phyloP scores from a whole-genome alignment of 2,888 invertebrate species.

The Epirrhoe tristata region DNA sequence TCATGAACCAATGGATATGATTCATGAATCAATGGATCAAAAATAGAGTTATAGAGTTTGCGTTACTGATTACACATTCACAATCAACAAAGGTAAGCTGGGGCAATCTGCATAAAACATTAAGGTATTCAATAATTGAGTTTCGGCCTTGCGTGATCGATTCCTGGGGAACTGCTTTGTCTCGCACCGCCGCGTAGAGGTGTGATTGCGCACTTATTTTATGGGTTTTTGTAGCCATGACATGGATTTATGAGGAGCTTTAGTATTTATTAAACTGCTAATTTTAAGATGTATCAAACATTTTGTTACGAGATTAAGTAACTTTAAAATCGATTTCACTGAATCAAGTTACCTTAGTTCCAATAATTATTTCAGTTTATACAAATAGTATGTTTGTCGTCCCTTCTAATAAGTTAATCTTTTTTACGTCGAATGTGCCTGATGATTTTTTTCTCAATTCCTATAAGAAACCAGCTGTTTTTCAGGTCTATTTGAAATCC shows the following conservation, averaged over 20 bases:
- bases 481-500: not conserved
- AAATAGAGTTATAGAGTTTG: too few relatives aligned
- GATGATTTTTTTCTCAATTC: not conserved
- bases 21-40: too few relatives aligned
- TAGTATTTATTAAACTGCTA: not conserved
- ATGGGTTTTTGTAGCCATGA: conserved; percentile 41
- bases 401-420: too few relatives aligned
- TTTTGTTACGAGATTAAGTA: not conserved
- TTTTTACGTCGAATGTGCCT: too few relatives aligned
- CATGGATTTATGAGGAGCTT: conserved; percentile 11
- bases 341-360: too few relatives aligned
- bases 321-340: too few relatives aligned
- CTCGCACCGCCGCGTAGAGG: conserved; percentile 49
- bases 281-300: not conserved
- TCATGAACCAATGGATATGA: too few relatives aligned
- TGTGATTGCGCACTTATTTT: conserved; percentile 51
- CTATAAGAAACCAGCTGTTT: not conserved
- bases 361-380: too few relatives aligned
- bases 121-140: conserved; percentile 63
- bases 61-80: conserved; percentile 16
- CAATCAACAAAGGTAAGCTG: conserved; percentile 37
- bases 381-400: too few relatives aligned
- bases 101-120: conserved; percentile 62
- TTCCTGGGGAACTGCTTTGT: conserved; percentile 70
- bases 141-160: conserved; percentile 72